Evolutionary conservation across 2,888 invertebrate genomes (phyloP).

Genomic region (Odontothrips loti): DNA sequence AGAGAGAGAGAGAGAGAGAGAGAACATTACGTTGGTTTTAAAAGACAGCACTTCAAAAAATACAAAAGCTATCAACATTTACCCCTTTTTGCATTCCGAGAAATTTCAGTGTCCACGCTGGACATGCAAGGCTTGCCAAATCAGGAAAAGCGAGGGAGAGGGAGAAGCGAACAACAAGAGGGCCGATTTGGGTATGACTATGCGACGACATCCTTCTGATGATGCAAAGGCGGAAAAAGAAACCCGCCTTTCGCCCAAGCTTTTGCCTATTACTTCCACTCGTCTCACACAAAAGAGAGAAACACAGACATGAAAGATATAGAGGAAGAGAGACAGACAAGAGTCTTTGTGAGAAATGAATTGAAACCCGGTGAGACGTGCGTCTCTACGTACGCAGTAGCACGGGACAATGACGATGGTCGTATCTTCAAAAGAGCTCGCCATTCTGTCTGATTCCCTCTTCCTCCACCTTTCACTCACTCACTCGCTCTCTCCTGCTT

Average conservation of each 20-base stretch:
- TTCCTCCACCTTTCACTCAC: neutral
- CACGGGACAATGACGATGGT: neutral
- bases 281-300: neutral
- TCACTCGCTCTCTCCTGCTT: no score
- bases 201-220: neutral
- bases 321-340: neutral
- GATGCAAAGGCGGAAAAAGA: neutral
- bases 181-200: neutral
- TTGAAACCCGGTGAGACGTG: slow-evolving; percentile 4
- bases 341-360: slow-evolving; percentile 14
- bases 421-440: slow-evolving; percentile 7
- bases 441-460: neutral
- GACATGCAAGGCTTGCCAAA: neutral
- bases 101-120: neutral
- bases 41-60: no score
- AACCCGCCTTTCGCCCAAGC: no score
- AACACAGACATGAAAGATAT: neutral
- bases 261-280: neutral
- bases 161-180: neutral
- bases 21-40: no score
- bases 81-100: no score
- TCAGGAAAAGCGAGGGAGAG: neutral
- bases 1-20: no score
- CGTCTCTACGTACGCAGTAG: neutral
- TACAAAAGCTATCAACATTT: no score